Base-by-base conservation (phyloP, 2,113 vertebrate genomes). In the Centropristis striata region DNA sequence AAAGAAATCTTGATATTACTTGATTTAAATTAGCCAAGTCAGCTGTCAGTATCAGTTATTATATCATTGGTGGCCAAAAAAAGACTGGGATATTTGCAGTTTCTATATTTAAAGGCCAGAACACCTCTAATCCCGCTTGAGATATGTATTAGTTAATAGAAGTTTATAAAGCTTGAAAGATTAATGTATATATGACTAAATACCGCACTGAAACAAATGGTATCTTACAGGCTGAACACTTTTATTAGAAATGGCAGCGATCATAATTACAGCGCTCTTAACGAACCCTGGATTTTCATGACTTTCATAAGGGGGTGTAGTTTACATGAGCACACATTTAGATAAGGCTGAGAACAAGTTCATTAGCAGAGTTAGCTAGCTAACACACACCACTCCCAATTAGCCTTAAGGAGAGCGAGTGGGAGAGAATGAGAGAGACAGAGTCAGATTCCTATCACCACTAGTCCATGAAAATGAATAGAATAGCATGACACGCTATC, bases 291-390 rank as follows among this genome's bases (percentile, higher is more conserved):
- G 81, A 79, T 86, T 90, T 91, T 28, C 79, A 69, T 72, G 87
- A 83, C 80, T 91, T 88, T 91, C 86, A 88, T 61, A 77, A 66
- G 84, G 70, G 89, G 92, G 92, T 86, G 90, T 91, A 91, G 88
- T 90, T 88, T 92, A 91, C 90, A 90, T 1, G 69, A 78, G 72
- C 79, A 86, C 82, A 83, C 86, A 83, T 78, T 88, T 85, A 93
- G 93, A 95, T 95, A 93, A 94, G 92, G 75, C 90, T 28, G 85
- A 78, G 89, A 92, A 94, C 90, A 93, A 93, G 94, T 95, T 95
- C 94, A 95, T 95, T 95, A 94, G 85, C 84, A 81, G 90, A 90
- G 91, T 93, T 92, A 89, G 93, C 89, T 91, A 89, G 87, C 92
- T 90, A 90, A 91, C 83, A 75, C 91, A 72, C 88, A 61, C 86